Percentiles rank a stretch among this genome's conserved stretches.
These are phyloP conservation scores for Enteromius radiatus DNA, from an alignment of 2,797 vertebrate genomes.

Conservation along the genomic window DNA sequence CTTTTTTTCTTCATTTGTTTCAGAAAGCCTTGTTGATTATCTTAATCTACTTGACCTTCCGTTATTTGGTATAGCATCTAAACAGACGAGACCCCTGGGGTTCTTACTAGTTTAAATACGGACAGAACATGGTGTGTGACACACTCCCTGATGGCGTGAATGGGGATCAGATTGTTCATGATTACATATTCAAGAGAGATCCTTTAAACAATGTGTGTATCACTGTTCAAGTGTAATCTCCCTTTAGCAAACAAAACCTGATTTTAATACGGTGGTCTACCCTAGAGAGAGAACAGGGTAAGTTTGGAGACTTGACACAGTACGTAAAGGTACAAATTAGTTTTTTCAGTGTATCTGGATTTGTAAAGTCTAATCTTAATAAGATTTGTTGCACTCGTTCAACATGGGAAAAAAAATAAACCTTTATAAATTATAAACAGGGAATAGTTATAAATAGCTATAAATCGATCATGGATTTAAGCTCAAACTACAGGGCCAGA, in stretches of 20 bases:
- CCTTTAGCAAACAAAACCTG: conserved; percentile 51
- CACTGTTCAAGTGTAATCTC: conserved; percentile 53
- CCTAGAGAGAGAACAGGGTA: conserved; percentile 29
- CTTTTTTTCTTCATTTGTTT: conserved; percentile 54
- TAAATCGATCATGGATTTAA: not conserved
- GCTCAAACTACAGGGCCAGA: not conserved
- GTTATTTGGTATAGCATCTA: conserved; percentile 63
- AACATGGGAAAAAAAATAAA: conserved; percentile 1
- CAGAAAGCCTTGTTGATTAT: conserved; percentile 65
- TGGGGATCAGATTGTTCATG: conserved; percentile 60
- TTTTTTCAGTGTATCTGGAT: not conserved
- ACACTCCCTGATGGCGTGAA: conserved; percentile 52
- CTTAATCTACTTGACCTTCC: conserved; percentile 68
- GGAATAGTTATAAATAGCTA: not conserved
- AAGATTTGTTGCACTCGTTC: not conserved
- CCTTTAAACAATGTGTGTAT: conserved; percentile 58
- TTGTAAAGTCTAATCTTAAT: conserved; percentile 14
- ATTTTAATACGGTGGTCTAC: conserved; percentile 39
- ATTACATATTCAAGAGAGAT: conserved; percentile 63
- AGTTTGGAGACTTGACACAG: conserved; percentile 13
- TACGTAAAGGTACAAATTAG: not conserved
- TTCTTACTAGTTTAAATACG: conserved; percentile 58
- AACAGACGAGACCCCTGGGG: conserved; percentile 58
- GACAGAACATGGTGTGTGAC: conserved; percentile 51
- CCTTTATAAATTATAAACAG: not conserved